phyloP scores from a whole-genome alignment of 2,888 invertebrate species.

The Eurois occulta region DNA sequence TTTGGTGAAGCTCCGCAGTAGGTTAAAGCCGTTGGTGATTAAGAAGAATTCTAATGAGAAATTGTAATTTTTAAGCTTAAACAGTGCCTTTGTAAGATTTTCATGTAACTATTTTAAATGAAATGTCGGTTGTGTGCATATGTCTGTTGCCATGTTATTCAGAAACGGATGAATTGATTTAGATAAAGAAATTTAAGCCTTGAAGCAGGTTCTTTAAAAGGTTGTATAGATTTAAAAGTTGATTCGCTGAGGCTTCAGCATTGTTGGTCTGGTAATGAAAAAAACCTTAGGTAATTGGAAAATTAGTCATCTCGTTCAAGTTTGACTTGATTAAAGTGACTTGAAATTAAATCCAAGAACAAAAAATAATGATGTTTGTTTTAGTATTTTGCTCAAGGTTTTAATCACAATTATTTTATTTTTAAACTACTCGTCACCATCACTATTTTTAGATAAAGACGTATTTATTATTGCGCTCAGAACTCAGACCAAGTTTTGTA shows the following conservation, averaged over 20 bases:
- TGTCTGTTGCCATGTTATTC: slow-evolving; percentile 30
- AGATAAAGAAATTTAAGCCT: background rate
- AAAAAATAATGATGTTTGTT: slow-evolving; percentile 17
- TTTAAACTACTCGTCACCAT: background rate
- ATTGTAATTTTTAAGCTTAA: slow-evolving; percentile 66
- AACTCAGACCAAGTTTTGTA: background rate
- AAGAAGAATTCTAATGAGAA: slow-evolving; percentile 86
- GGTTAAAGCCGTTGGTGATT: slow-evolving; percentile 87
- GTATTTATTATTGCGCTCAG: background rate
- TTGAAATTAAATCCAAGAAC: slow-evolving; percentile 5
- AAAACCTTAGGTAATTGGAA: background rate
- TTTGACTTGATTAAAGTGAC: slow-evolving; percentile 9
- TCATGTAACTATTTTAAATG: background rate
- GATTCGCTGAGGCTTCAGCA: background rate
- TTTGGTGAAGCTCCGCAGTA: slow-evolving; percentile 85
- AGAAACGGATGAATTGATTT: slow-evolving; percentile 8
- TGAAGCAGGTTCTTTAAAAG: slow-evolving; percentile 22
- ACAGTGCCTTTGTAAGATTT: slow-evolving; percentile 61
- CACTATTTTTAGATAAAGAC: background rate
- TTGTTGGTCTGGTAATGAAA: background rate
- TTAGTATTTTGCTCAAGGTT: slow-evolving; percentile 39
- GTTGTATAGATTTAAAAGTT: background rate
- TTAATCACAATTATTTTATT: slow-evolving; percentile 12
- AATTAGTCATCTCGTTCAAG: slow-evolving; percentile 8
- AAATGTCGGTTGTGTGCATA: background rate